Evolutionary conservation across 2,797 vertebrate genomes (phyloP).

Genomic region (Cirrhinus mrigala): DNA sequence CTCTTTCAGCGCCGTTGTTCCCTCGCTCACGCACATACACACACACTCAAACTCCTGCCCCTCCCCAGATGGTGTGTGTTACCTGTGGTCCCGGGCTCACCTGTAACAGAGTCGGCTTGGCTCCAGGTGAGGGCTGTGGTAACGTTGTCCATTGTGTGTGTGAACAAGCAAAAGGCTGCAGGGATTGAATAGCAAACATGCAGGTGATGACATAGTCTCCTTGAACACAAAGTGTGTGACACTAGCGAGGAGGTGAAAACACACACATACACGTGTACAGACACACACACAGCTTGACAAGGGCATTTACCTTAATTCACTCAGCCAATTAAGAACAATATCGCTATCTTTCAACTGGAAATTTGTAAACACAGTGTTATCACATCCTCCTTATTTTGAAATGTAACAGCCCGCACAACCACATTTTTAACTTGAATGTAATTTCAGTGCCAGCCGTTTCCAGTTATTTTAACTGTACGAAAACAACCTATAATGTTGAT

Average conservation of each 20-base stretch:
- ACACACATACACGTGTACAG: conserved; percentile 40
- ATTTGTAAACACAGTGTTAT: conserved; percentile 17
- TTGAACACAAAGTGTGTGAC: conserved; percentile 75
- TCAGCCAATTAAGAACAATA: conserved; percentile 29
- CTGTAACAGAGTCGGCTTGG: conserved; percentile 79
- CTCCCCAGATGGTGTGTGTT: conserved; percentile 63
- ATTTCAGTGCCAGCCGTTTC: neutral
- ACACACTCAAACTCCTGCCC: conserved; percentile 48
- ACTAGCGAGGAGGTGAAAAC: conserved; percentile 70
- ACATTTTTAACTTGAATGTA: neutral
- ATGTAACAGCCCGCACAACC: neutral
- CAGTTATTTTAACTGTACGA: neutral
- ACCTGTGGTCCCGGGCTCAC: conserved; percentile 72
- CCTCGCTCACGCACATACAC: conserved; percentile 41
- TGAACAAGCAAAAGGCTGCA: conserved; percentile 77
- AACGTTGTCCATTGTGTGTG: conserved; percentile 73
- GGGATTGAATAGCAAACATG: conserved; percentile 81
- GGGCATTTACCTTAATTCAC: conserved; percentile 43
- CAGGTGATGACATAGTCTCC: conserved; percentile 80
- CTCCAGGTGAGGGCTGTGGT: conserved; percentile 78
- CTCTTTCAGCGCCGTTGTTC: conserved; percentile 46
- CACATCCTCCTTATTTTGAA: neutral
- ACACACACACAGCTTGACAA: conserved; percentile 48
- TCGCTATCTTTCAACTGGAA: neutral
- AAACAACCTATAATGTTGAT: neutral